phyloP scores from a whole-genome alignment of 2,888 invertebrate species.

The Athalia rosae region DNA sequence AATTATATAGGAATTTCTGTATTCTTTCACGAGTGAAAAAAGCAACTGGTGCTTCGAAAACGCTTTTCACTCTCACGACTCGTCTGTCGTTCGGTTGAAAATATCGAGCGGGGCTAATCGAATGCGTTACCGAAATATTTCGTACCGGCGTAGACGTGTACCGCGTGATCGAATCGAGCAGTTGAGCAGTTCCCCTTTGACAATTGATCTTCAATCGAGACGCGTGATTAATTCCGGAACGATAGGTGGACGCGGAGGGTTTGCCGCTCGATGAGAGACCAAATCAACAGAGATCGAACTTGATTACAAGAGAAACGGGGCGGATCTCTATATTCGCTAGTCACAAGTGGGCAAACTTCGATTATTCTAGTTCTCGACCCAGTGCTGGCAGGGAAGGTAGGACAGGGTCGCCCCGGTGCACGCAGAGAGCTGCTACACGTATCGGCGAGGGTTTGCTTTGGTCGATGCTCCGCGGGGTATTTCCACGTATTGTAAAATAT shows the following conservation, averaged over 20 bases:
- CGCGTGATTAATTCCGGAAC: conserved; percentile 34
- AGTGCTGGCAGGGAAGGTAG: not conserved
- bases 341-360: conserved; percentile 41
- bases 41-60: not conserved
- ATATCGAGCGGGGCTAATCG: not conserved
- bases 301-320: conserved; percentile 42
- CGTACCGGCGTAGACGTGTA: no score
- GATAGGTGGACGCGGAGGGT: conserved; percentile 5
- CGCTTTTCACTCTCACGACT: not conserved
- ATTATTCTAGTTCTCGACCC: conserved; percentile 28
- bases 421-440: not conserved
- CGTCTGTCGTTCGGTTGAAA: not conserved
- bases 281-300: conserved; percentile 44
- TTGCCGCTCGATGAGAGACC: conserved; percentile 15
- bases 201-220: conserved; percentile 28
- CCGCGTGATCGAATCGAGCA: conserved; percentile 13
- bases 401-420: not conserved
- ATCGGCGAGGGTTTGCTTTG: conserved; percentile 28
- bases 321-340: conserved; percentile 37
- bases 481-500: conserved; percentile 35
- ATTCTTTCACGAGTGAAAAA: conserved; percentile 23
- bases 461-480: conserved; percentile 31
- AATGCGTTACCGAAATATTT: not conserved
- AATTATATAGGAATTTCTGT: conserved; percentile 34
- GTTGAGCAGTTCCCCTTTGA: no score